Evolutionary conservation across 2,797 vertebrate genomes (phyloP), one percentile per base, ranked within the genome.

Genomic region (Cetoscarus ocellatus): DNA sequence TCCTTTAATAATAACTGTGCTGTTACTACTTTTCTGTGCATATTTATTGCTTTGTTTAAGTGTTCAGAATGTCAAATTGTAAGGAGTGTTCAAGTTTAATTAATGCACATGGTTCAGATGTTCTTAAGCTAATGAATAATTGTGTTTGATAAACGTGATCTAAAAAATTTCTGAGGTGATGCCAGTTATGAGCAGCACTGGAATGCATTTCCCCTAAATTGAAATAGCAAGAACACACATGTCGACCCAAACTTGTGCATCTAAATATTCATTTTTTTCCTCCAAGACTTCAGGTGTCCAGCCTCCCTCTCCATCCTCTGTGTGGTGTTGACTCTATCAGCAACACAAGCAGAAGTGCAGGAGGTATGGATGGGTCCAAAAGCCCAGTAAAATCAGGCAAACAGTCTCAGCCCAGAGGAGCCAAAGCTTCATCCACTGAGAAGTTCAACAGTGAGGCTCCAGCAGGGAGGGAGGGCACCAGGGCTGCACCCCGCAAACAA

Each of bases 331-430:
- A 85, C 80, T 82, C 76, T 79, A 67, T 60, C 69, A 47, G 65
- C 76, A 66, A 59, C 61, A 62, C 50, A 8, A 70, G 56, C 40
- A 73, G 72, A 79, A 72, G 84, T 66, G 63, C 79, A 14, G 57
- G 67, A 87, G 73, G 72, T 44, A 95, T 95, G 94, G 94, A 94
- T 14, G 90, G 91, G 58, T 83, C 86, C 58, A 72, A 40, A 78
- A 88, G 82, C 87, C 87, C 91, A 10, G 64, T 81, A 7, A 94
- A 91, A 86, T 60, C 79, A 34, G 63, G 83, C 50, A 94, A 87
- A 77, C 79, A 69, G 34, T 86, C 88, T 51, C 92, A 92, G 64
- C 76, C 83, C 9, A 88, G 88, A 85, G 90, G 80, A 73, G 74
- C 66, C 48, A 92, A 86, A 76, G 18, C 75, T 43, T 49, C 57